Evolutionary conservation across 2,797 vertebrate species (phyloP), one percentile per base, ranked within the genome.

Genomic region (Limnodromus scolopaceus): DNA sequence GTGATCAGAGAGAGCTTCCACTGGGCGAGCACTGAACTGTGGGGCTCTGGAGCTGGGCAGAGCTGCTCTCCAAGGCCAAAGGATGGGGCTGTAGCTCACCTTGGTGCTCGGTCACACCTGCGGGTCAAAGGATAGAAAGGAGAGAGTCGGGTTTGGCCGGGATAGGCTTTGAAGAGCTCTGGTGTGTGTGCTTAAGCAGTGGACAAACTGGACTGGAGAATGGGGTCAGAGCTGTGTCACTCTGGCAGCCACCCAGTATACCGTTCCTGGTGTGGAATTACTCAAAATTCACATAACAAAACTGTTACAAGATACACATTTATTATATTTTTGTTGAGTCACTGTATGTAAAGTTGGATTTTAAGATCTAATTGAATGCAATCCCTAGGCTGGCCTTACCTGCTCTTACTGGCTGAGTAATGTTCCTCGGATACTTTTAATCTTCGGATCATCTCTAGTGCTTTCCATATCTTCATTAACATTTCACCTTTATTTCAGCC

Each of bases 21-120:
- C 41, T 7, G 7, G 0, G 0, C 0, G 24, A 60, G 72, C 57
- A 0, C 57, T 17, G 2, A 30, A 13, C 17, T 6, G 0, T 1
- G 6, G 25, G 32, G 77, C 55, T 69, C 76, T 11, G 64, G 0
- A 3, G 75, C 25, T 2, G 4, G 38, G 55, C 75, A 34, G 61
- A 57, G 87, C 49, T 10, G 78, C 70, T 61, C 54, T 23, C 2
- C 1, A 1, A 17, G 63, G 5, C 38, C 4, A 5, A 27, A 2
- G 43, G 12, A 20, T 2, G 51, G 34, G 51, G 51, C 78, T 46
- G 63, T 0, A 16, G 39, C n/a, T 84, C 64, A 1, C 14, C 32
- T 12, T 38, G 7, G 75, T 38, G 2, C 75, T 4, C 7, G 0
- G 15, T 6, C 8, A 0, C 8, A 13, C 10, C 63, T 54, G 45